These are phyloP conservation scores for Phrynosoma platyrhinos DNA, from an alignment of 2,113 vertebrate species.

Conservation along the genomic window DNA sequence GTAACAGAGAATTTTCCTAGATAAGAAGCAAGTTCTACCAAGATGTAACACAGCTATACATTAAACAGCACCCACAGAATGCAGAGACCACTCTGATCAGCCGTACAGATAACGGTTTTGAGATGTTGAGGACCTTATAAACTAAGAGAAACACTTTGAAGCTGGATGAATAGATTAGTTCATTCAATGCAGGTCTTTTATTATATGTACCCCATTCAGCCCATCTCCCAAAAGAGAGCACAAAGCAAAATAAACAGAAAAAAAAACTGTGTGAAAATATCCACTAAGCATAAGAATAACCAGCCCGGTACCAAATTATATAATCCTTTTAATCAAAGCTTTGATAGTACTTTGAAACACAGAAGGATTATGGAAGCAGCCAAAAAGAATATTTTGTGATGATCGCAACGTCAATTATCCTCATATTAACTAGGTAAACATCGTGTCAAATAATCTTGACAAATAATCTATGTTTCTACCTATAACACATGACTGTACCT, in stretches of 20 bases:
- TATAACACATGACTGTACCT: neutral
- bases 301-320: neutral
- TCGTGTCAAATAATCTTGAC: neutral
- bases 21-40: conserved; percentile 4
- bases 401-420: neutral
- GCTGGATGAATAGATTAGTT: neutral
- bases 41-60: neutral
- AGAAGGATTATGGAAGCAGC: no score
- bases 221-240: neutral
- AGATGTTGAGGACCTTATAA: neutral
- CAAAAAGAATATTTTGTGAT: neutral
- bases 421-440: neutral
- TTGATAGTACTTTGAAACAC: neutral
- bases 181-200: no score
- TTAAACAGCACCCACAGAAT: no score
- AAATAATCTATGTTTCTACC: neutral
- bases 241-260: neutral
- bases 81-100: no score
- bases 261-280: neutral
- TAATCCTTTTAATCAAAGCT: neutral
- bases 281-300: neutral
- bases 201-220: neutral
- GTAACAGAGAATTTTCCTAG: neutral
- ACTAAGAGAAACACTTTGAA: no score
- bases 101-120: no score